These are phyloP conservation scores for Catharus fuscescens DNA, from an alignment of 2,113 vertebrate species.

Conservation along the genomic window DNA sequence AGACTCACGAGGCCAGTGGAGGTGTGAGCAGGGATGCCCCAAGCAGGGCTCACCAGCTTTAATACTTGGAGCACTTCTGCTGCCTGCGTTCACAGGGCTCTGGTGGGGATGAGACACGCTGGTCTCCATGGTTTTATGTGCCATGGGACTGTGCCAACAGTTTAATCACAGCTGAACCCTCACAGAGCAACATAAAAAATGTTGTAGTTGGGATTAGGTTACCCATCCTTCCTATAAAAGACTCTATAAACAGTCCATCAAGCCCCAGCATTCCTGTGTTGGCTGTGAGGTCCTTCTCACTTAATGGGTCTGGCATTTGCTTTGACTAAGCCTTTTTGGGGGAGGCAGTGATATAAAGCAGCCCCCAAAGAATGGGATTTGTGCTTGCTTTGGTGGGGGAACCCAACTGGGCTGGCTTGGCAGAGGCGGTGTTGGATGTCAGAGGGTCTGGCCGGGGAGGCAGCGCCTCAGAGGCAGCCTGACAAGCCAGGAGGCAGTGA, in stretches of 20 bases:
- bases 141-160: slow-evolving; percentile 61
- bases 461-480: background rate
- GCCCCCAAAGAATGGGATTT: background rate
- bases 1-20: background rate
- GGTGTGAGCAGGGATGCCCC: background rate
- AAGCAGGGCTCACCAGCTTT: rapidly evolving
- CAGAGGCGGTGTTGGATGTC: slow-evolving; percentile 42
- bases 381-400: background rate
- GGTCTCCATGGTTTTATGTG: slow-evolving; percentile 64
- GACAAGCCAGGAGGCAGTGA: background rate
- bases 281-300: slow-evolving; percentile 42
- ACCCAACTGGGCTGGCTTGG: slow-evolving; percentile 29
- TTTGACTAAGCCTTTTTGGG: background rate
- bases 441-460: background rate
- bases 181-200: slow-evolving; percentile 44
- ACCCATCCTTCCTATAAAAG: slow-evolving; percentile 69
- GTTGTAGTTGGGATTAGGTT: slow-evolving; percentile 68
- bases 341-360: background rate
- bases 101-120: background rate
- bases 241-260: slow-evolving; percentile 70
- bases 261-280: slow-evolving; percentile 47
- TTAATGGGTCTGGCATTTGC: slow-evolving; percentile 50
- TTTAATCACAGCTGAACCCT: slow-evolving; percentile 69
- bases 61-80: background rate
- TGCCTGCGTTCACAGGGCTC: background rate